phyloP scores from a whole-genome alignment of 1,140 invertebrate genomes.

The Aradophagus sp. region DNA sequence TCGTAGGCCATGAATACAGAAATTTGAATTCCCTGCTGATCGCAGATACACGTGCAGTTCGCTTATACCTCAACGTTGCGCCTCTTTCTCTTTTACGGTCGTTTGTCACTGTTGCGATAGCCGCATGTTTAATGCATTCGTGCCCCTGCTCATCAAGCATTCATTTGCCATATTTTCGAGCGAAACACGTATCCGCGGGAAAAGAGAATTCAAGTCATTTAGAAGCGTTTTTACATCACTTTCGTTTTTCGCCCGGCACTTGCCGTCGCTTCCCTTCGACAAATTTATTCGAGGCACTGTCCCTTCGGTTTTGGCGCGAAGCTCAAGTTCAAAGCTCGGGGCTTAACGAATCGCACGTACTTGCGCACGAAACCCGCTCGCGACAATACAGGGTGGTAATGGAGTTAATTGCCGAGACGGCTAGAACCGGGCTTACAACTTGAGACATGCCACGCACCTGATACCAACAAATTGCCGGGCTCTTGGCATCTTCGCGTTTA shows the following conservation, averaged over 20 bases:
- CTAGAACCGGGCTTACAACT: slow-evolving; percentile 69
- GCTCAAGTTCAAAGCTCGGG: slow-evolving; percentile 63
- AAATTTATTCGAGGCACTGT: slow-evolving; percentile 31
- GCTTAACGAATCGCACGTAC: slow-evolving; percentile 70
- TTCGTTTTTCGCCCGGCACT: neutral
- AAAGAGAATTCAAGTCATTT: slow-evolving; percentile 15
- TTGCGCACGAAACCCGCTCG: slow-evolving; percentile 59
- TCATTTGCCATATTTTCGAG: slow-evolving; percentile 36
- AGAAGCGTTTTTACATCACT: neutral
- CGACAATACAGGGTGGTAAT: slow-evolving; percentile 73
- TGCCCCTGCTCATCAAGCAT: slow-evolving; percentile 47
- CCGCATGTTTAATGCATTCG: slow-evolving; percentile 55
- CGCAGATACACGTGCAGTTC: slow-evolving; percentile 32
- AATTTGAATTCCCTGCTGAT: slow-evolving; percentile 65
- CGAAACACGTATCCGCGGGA: slow-evolving; percentile 5
- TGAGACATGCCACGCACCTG: slow-evolving; percentile 70
- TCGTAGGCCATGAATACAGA: slow-evolving; percentile 72
- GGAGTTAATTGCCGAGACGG: slow-evolving; percentile 71
- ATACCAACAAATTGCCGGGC: slow-evolving; percentile 73
- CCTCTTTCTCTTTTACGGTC: slow-evolving; percentile 51
- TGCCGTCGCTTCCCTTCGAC: neutral
- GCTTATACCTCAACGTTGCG: slow-evolving; percentile 59
- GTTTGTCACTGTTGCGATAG: slow-evolving; percentile 51
- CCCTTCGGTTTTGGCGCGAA: slow-evolving; percentile 52
- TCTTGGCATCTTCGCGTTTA: slow-evolving; percentile 64